Base-by-base conservation (phyloP, 2,888 invertebrate genomes). In the Glaucopsyche alexis region DNA sequence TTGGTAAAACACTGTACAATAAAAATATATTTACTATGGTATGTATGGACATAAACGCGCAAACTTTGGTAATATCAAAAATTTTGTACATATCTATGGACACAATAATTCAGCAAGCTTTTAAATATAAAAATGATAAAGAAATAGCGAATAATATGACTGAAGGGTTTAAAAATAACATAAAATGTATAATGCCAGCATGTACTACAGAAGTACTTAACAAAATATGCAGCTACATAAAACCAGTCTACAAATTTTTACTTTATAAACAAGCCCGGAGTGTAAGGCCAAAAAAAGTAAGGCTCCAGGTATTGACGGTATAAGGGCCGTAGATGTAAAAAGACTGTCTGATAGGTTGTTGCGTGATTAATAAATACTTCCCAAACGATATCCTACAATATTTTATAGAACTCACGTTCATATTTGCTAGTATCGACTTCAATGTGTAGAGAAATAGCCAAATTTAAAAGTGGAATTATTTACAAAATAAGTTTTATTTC, bases 261-360 rank as follows among this genome's bases (percentile, higher is more conserved):
- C 65, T 9, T 38, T 65, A 40, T n/a, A 65, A 38, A n/a, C 38
- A 6, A 11, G 65, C 65, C 8, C 14, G 14, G 38, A 6, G 9
- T 40, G 40, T 14, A 14, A 29, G 11, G 38, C 11, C 7, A 38
- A 65, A 6, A 65, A 65, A 11, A 65, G 60, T 7, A 78, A 78
- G 71, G 74, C 76, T 0, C 76, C 77, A 1, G 78, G 78, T 6
- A 66, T 71, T 29, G 78, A 78, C 50, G n/a, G 49, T 1, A 74
- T 79, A 7, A 71, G 77, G 66, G 73, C 72, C 7, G 19, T 71
- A 5, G 75, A 77, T n/a, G 19, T 75, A 50, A 74, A 76, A 73
- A 67, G 11, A 42, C 11, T 72, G 42, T 40, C 6, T n/a, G 42
- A 67, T 13, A 72, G 38, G 16, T 38, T 16, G 13, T 78, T 7